Conservation (phyloP, 2,113 vertebrate genomes). For the Xenopus laevis region DNA sequence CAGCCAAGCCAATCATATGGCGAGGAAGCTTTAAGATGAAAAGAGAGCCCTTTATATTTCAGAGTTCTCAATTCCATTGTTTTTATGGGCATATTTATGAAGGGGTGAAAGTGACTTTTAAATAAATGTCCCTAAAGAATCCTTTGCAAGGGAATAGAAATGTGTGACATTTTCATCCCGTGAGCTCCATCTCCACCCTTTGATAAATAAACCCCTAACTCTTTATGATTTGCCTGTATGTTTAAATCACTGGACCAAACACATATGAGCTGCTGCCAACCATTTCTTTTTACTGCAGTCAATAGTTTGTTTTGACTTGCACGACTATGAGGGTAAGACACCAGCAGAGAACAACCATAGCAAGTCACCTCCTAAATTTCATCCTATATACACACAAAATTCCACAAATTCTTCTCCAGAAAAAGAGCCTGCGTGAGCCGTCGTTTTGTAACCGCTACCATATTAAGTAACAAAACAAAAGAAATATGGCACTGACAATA, state of each 20-base stretch:
- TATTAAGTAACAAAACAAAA: constrained; percentile 36
- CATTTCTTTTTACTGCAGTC: constrained; percentile 39
- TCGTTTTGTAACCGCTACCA: constrained; percentile 25
- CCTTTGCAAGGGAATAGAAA: too few relatives aligned
- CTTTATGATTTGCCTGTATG: neutral
- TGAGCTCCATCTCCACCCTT: too few relatives aligned
- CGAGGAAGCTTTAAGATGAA: too few relatives aligned
- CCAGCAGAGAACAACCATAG: constrained; percentile 5
- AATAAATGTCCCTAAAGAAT: too few relatives aligned
- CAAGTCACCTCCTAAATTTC: constrained; percentile 21
- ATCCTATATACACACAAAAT: constrained; percentile 40
- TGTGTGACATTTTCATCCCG: too few relatives aligned
- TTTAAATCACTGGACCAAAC: neutral
- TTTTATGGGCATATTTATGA: too few relatives aligned
- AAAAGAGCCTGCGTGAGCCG: neutral
- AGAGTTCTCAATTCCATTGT: too few relatives aligned
- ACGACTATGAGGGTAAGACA: constrained; percentile 23
- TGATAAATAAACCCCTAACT: too few relatives aligned
- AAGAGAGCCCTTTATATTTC: too few relatives aligned
- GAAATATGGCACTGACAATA: constrained; percentile 4
- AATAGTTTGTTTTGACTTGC: constrained; percentile 19
- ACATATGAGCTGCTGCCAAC: neutral
- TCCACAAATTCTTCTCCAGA: constrained; percentile 34
- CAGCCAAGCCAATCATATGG: too few relatives aligned
- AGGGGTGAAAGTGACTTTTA: too few relatives aligned